Conservation (phyloP, 1,140 invertebrate genomes). For the Calliopsis andreniformis region DNA sequence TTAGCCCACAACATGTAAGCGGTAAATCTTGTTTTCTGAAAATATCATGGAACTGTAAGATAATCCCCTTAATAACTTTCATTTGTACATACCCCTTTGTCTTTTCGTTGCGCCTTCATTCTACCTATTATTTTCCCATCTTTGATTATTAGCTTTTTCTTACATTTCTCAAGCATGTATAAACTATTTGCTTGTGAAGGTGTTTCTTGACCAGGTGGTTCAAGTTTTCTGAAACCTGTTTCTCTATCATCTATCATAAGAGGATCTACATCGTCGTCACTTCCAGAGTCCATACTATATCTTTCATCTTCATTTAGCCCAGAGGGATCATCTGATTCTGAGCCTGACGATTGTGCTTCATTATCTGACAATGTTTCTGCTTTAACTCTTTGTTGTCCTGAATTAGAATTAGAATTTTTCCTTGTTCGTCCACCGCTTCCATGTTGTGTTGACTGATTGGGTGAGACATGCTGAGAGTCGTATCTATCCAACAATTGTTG, state of each 20-base stretch:
- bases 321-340: constrained; percentile 83
- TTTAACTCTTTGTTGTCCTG: constrained; percentile 68
- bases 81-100: constrained; percentile 85
- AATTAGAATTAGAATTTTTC: constrained; percentile 73
- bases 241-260: constrained; percentile 79
- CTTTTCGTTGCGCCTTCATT: constrained; percentile 88
- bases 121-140: constrained; percentile 87
- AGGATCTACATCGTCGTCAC: constrained; percentile 78
- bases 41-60: constrained; percentile 57
- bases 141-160: constrained; percentile 88
- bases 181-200: constrained; percentile 84
- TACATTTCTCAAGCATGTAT: constrained; percentile 90
- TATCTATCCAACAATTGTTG: constrained; percentile 76
- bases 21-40: constrained; percentile 89
- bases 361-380: constrained; percentile 77
- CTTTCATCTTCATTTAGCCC: constrained; percentile 81
- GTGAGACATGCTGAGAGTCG: constrained; percentile 62
- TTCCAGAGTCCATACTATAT: constrained; percentile 80
- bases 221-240: constrained; percentile 81
- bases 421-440: constrained; percentile 53
- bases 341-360: constrained; percentile 81
- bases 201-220: constrained; percentile 81
- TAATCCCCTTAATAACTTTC: constrained; percentile 43
- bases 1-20: constrained; percentile 96
- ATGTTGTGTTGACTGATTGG: constrained; percentile 47